Percentiles rank a stretch among this genome's conserved stretches.
phyloP scores from a whole-genome alignment of 2,797 vertebrate genomes.

The Loris lydekkerianus region DNA sequence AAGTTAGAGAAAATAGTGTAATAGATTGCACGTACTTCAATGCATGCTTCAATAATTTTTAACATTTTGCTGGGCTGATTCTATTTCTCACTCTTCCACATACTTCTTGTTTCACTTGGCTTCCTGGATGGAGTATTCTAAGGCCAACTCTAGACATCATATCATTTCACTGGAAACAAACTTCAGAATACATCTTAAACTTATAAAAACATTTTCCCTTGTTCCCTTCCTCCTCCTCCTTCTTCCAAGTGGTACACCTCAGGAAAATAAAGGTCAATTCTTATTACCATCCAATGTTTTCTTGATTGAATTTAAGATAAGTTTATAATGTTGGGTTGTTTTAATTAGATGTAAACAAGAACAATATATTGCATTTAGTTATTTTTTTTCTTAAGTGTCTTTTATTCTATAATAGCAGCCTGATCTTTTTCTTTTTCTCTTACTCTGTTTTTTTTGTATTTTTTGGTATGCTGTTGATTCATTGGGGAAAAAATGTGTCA shows the following conservation, averaged over 20 bases:
- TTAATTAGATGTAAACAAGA: slow-evolving; percentile 3
- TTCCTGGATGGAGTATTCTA: neutral
- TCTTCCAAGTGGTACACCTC: neutral
- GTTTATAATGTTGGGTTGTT: neutral
- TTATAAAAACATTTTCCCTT: neutral
- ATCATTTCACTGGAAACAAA: neutral
- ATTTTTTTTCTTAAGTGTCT: neutral
- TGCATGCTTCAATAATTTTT: neutral
- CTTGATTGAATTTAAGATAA: neutral
- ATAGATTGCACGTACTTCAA: neutral
- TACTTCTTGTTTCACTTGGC: neutral
- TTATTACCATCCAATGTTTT: slow-evolving; percentile 15
- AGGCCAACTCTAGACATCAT: neutral
- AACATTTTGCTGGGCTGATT: neutral
- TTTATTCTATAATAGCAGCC: neutral
- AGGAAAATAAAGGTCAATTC: neutral
- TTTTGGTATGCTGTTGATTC: neutral
- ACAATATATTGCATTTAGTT: neutral
- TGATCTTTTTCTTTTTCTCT: neutral
- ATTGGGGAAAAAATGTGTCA: slow-evolving; percentile 25
- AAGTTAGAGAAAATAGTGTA: slow-evolving; percentile 36
- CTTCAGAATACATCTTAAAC: neutral
- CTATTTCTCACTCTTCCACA: neutral
- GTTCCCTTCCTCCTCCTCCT: slow-evolving; percentile 12
- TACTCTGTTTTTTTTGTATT: neutral